Percentiles rank a stretch among this genome's conserved stretches.
phyloP scores from a whole-genome alignment of 2,888 invertebrate genomes.

The Trachelus iudaicus region DNA sequence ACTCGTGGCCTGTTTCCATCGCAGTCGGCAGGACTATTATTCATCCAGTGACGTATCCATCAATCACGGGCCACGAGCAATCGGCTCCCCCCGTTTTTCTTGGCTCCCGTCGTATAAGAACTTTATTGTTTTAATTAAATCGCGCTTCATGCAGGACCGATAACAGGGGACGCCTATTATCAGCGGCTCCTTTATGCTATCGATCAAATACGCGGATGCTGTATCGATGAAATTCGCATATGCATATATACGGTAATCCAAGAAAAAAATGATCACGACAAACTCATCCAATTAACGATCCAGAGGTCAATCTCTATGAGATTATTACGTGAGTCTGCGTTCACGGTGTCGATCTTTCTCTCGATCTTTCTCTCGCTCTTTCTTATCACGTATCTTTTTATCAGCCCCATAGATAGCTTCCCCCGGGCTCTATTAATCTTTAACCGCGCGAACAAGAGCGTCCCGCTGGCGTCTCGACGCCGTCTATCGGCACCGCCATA shows the following conservation, averaged over 20 bases:
- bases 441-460: neutral
- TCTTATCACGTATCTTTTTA: neutral
- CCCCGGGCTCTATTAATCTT: neutral
- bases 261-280: neutral
- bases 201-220: neutral
- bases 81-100: neutral
- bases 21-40: neutral
- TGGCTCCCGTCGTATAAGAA: neutral
- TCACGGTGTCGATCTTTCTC: neutral
- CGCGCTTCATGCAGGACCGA: neutral
- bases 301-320: neutral
- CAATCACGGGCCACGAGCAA: neutral
- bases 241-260: too few species aligned
- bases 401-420: neutral
- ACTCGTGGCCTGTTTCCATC: slow-evolving; percentile 1
- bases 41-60: slow-evolving; percentile 2
- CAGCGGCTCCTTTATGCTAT: neutral
- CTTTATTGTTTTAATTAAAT: slow-evolving; percentile 7
- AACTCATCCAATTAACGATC: neutral
- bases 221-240: neutral
- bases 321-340: neutral
- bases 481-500: neutral
- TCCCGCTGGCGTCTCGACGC: neutral
- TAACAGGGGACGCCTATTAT: neutral
- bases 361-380: neutral